Conservation (phyloP, 92 coral and sea anemone species). For the Anthopleura xanthogrammica region DNA sequence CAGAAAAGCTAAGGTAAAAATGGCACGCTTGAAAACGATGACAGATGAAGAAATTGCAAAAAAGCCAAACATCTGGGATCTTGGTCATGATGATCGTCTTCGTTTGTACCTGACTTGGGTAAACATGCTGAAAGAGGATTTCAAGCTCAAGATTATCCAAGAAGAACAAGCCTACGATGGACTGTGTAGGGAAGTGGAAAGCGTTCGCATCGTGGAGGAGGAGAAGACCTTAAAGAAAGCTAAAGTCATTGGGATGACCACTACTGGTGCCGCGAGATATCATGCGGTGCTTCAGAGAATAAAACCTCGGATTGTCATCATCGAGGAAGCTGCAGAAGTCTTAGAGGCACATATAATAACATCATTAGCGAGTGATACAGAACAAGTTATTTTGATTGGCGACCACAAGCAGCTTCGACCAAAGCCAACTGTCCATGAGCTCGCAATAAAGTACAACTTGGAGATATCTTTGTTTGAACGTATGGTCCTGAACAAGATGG, state of each 20-base stretch:
- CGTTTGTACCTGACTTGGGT: constrained; percentile 70
- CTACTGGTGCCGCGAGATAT: constrained; percentile 89
- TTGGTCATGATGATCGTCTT: constrained; percentile 44
- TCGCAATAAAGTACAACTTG: constrained; percentile 63
- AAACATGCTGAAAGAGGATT: constrained; percentile 32
- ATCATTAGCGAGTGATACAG: constrained; percentile 63
- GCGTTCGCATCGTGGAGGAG: constrained; percentile 33
- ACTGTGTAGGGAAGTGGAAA: constrained; percentile 25
- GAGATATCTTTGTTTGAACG: constrained; percentile 85
- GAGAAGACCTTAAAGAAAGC: constrained; percentile 47
- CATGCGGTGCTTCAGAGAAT: constrained; percentile 64
- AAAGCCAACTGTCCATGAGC: constrained; percentile 74
- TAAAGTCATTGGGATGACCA: constrained; percentile 71
- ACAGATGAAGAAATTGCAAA: constrained; percentile 35
- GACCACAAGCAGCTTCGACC: constrained; percentile 92
- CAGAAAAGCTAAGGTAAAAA: constrained; percentile 11
- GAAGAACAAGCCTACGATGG: constrained; percentile 43
- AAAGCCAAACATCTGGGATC: constrained; percentile 53
- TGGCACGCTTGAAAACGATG: constrained; percentile 33
- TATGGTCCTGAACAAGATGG: constrained; percentile 84
- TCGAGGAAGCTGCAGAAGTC: constrained; percentile 94
- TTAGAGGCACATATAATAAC: constrained; percentile 90
- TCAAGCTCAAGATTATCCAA: constrained; percentile 12
- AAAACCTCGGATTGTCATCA: constrained; percentile 71
- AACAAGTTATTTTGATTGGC: constrained; percentile 87